These are phyloP conservation scores for Brenthis ino DNA, from an alignment of 2,888 invertebrate genomes.

Conservation along the genomic window DNA sequence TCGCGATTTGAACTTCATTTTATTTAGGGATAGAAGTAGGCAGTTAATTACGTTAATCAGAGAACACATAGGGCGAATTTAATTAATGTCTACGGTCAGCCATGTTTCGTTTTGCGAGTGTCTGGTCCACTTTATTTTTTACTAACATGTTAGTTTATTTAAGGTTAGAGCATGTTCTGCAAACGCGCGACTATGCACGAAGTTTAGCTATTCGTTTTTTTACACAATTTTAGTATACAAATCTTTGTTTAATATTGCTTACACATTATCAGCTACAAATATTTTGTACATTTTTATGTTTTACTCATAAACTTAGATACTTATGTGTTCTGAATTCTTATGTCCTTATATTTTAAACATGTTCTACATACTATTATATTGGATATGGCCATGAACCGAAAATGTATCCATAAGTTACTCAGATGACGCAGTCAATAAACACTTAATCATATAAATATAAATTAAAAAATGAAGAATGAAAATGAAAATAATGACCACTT, in stretches of 20 bases:
- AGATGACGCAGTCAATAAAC: too few species aligned
- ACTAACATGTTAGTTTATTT: constrained; percentile 27
- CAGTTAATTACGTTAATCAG: constrained; percentile 22
- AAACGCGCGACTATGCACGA: constrained; percentile 15
- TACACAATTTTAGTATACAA: constrained; percentile 12
- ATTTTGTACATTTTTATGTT: too few species aligned
- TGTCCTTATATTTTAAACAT: too few species aligned
- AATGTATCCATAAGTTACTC: too few species aligned
- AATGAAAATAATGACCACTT: too few species aligned
- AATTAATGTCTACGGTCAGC: constrained; percentile 29
- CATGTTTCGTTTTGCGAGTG: constrained; percentile 24
- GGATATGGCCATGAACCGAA: too few species aligned
- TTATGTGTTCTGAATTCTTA: too few species aligned
- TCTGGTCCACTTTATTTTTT: constrained; percentile 31
- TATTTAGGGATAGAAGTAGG: constrained; percentile 7
- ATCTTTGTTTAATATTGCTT: neutral
- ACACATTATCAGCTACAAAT: neutral
- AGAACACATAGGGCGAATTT: constrained; percentile 27
- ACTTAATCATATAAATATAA: too few species aligned
- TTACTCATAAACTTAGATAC: too few species aligned
- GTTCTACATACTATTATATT: too few species aligned
- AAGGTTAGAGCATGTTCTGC: constrained; percentile 23
- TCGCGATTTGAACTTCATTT: neutral
- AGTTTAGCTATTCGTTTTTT: constrained; percentile 13
- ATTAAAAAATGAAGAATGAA: too few species aligned